phyloP scores from a whole-genome alignment of 2,888 invertebrate genomes.

The Drosophila phalerata region DNA sequence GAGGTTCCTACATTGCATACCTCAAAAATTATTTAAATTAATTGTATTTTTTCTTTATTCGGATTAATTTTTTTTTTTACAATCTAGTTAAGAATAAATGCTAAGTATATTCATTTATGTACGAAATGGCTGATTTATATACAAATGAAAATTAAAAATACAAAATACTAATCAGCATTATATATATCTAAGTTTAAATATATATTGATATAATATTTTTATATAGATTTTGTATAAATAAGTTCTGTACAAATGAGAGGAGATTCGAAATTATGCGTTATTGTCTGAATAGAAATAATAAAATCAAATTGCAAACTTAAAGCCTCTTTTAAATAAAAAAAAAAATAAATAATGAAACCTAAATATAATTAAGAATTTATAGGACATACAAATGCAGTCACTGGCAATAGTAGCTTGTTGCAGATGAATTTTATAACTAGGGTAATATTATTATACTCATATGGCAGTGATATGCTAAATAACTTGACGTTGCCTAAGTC shows the following conservation, averaged over 20 bases:
- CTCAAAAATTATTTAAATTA: too few relatives aligned
- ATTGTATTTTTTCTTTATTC: background rate
- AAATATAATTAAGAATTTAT: constrained; percentile 25
- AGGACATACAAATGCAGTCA: constrained; percentile 72
- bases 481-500: constrained; percentile 55
- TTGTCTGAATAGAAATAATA: constrained; percentile 14
- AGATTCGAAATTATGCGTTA: constrained; percentile 54
- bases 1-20: too few relatives aligned
- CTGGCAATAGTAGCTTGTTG: constrained; percentile 55
- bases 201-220: constrained; percentile 3
- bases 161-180: constrained; percentile 12
- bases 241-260: constrained; percentile 60
- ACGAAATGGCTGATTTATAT: constrained; percentile 56
- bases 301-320: constrained; percentile 64
- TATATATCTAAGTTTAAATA: background rate
- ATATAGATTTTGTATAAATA: constrained; percentile 14
- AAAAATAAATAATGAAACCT: constrained; percentile 51
- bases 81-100: background rate
- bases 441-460: constrained; percentile 53
- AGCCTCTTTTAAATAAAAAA: constrained; percentile 67
- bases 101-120: background rate
- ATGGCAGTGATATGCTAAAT: constrained; percentile 72
- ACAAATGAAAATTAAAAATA: constrained; percentile 49
- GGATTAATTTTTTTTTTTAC: background rate
- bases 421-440: constrained; percentile 37